phyloP scores from a whole-genome alignment of 2,797 vertebrate genomes.

The Todus mexicanus region DNA sequence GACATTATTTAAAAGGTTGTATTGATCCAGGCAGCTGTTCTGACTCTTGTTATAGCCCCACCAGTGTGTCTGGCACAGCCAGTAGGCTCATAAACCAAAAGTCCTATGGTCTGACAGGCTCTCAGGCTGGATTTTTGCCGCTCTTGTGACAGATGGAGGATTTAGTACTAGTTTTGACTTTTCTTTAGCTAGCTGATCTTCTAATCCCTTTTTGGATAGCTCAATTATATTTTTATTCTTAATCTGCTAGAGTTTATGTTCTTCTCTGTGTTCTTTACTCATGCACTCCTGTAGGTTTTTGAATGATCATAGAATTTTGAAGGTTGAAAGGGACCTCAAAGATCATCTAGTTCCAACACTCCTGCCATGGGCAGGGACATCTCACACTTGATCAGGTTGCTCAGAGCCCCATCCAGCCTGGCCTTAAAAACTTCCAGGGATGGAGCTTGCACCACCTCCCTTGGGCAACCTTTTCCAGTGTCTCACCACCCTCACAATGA shows the following conservation, averaged over 20 bases:
- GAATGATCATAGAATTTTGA: too few relatives aligned
- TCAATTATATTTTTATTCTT: background rate
- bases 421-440: too few relatives aligned
- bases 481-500: too few relatives aligned
- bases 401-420: too few relatives aligned
- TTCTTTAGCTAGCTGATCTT: background rate
- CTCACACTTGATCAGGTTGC: too few relatives aligned
- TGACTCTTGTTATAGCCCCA: background rate
- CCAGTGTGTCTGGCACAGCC: background rate
- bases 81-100: background rate
- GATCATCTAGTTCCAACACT: too few relatives aligned
- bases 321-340: too few relatives aligned
- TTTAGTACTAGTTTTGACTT: background rate
- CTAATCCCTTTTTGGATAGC: background rate
- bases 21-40: background rate
- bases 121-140: background rate
- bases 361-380: too few relatives aligned
- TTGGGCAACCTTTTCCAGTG: too few relatives aligned
- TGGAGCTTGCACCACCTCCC: too few relatives aligned
- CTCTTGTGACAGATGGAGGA: background rate
- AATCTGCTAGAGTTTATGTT: background rate
- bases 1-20: background rate
- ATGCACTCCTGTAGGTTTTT: background rate
- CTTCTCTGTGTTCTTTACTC: background rate
- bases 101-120: background rate